phyloP scores from a whole-genome alignment of 2,113 vertebrate species.

The Colossoma macropomum region DNA sequence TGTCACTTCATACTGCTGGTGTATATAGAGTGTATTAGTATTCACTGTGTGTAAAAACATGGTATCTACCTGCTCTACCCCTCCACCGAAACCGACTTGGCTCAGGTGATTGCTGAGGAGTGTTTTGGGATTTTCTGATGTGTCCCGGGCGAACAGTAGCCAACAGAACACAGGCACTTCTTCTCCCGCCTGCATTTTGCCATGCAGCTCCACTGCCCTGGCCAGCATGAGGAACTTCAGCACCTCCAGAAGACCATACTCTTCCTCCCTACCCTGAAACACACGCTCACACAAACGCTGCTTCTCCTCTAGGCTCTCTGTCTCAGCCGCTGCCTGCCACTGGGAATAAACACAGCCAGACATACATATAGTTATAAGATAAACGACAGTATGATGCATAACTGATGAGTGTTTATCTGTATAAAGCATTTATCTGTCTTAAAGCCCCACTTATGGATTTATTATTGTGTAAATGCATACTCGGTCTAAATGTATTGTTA shows the following conservation, averaged over 20 bases:
- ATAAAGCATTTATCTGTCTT: neutral
- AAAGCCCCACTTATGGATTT: neutral
- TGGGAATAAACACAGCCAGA: slow-evolving; percentile 34
- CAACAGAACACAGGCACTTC: slow-evolving; percentile 95
- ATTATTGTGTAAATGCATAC: neutral
- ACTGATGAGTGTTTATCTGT: neutral
- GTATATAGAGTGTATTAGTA: neutral
- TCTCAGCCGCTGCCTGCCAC: slow-evolving; percentile 69
- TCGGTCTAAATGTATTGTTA: no score
- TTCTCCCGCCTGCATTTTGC: slow-evolving; percentile 77
- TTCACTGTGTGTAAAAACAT: neutral
- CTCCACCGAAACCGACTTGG: slow-evolving; percentile 90
- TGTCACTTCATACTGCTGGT: neutral
- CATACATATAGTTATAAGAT: neutral
- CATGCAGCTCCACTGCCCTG: slow-evolving; percentile 85
- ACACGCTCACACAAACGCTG: slow-evolving; percentile 83
- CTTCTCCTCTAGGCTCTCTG: slow-evolving; percentile 69
- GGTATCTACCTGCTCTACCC: slow-evolving; percentile 90
- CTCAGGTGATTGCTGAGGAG: slow-evolving; percentile 93
- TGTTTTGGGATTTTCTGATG: slow-evolving; percentile 85
- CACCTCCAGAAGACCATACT: slow-evolving; percentile 91
- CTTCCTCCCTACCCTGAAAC: slow-evolving; percentile 87
- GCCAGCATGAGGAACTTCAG: slow-evolving; percentile 94
- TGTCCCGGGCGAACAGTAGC: slow-evolving; percentile 94
- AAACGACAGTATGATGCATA: slow-evolving; percentile 1